phyloP scores from a whole-genome alignment of 2,113 vertebrate species.

The Asarcornis scutulata region DNA sequence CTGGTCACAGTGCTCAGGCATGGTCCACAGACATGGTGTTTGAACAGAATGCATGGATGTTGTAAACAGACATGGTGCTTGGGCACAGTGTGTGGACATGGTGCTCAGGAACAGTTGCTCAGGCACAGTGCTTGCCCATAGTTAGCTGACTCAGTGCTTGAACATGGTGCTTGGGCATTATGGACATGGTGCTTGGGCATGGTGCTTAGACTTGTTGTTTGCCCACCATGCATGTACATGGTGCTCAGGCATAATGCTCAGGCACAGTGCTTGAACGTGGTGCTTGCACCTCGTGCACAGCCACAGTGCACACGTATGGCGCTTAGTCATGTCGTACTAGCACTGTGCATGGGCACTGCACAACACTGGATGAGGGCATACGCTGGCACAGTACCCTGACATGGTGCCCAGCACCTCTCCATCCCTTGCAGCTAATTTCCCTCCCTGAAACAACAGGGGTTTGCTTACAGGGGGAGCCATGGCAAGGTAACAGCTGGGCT shows the following conservation, averaged over 20 bases:
- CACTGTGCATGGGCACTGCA: no score
- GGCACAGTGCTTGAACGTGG: not conserved
- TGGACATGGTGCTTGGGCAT: not conserved
- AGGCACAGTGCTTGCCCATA: not conserved
- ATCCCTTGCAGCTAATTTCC: not conserved
- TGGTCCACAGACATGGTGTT: not conserved
- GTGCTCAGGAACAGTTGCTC: not conserved
- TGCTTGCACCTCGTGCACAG: not conserved
- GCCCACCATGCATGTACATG: rapidly evolving
- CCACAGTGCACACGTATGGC: no score
- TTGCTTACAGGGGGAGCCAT: not conserved
- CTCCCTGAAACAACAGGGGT: not conserved
- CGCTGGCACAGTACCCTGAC: not conserved
- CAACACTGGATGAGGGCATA: not conserved
- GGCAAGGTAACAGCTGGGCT: not conserved
- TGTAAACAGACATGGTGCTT: not conserved
- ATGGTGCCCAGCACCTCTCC: not conserved
- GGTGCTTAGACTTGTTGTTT: not conserved
- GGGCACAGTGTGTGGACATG: no score
- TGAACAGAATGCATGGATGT: not conserved
- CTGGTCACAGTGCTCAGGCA: not conserved
- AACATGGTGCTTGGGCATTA: rapidly evolving
- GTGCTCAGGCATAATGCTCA: not conserved
- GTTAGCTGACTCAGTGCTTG: rapidly evolving
- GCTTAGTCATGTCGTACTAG: no score